These are phyloP conservation scores for Gibbula magus DNA, from an alignment of 2,888 invertebrate genomes.

Conservation along the genomic window DNA sequence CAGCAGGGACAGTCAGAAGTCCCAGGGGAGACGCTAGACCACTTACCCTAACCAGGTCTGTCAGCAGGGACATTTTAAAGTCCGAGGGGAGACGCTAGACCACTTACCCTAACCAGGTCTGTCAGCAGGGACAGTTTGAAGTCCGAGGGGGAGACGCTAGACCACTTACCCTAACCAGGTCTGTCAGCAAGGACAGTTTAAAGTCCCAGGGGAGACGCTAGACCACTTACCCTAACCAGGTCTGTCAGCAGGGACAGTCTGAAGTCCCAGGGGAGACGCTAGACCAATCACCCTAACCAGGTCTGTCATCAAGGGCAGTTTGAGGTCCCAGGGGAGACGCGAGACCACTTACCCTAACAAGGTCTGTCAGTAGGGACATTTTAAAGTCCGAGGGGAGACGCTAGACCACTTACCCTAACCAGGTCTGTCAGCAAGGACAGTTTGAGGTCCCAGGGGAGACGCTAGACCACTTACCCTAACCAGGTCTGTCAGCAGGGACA, in stretches of 20 bases:
- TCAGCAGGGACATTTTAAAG: slow-evolving; percentile 92
- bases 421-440: slow-evolving; percentile 93
- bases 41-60: slow-evolving; percentile 89
- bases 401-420: slow-evolving; percentile 81
- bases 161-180: slow-evolving; percentile 85
- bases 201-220: slow-evolving; percentile 84
- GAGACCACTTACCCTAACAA: slow-evolving; percentile 82
- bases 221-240: slow-evolving; percentile 83
- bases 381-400: slow-evolving; percentile 87
- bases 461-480: slow-evolving; percentile 81
- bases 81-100: slow-evolving; percentile 81
- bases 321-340: slow-evolving; percentile 86
- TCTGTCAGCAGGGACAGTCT: slow-evolving; percentile 93
- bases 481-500: slow-evolving; percentile 93
- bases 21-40: slow-evolving; percentile 79
- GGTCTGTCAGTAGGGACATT: slow-evolving; percentile 91
- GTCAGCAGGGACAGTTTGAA: slow-evolving; percentile 94
- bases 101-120: slow-evolving; percentile 87
- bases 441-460: slow-evolving; percentile 88
- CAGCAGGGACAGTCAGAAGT: slow-evolving; percentile 92
- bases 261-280: slow-evolving; percentile 85
- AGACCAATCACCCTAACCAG: slow-evolving; percentile 83
- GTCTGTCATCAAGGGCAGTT: slow-evolving; percentile 93
- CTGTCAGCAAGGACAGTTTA: slow-evolving; percentile 92
- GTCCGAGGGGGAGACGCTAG: slow-evolving; percentile 81